phyloP scores from a whole-genome alignment of 1,140 invertebrate species.

The Drosophila trapezifrons region DNA sequence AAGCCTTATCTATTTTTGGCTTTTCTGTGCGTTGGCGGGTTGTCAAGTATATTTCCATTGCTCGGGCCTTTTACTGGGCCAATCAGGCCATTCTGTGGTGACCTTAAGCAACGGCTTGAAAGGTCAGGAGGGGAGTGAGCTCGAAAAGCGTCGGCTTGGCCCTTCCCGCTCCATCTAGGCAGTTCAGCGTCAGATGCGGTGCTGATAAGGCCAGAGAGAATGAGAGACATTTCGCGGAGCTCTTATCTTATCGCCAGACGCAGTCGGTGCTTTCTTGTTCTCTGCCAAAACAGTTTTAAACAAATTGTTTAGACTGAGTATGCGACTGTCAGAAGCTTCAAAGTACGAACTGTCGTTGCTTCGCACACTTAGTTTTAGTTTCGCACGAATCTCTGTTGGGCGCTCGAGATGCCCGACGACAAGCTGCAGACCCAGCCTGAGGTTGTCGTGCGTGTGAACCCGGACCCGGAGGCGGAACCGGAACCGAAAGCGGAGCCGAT shows the following conservation, averaged over 20 bases:
- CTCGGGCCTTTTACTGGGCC: conserved; percentile 1
- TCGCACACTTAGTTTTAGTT: conserved; percentile 40
- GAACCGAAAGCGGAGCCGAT: conserved; percentile 7
- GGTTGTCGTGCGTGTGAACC: conserved; percentile 34
- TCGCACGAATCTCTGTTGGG: conserved; percentile 34
- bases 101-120: conserved; percentile 5
- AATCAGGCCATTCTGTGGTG: conserved; percentile 19
- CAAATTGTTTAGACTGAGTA: conserved; percentile 56
- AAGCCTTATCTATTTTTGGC: conserved; percentile 6
- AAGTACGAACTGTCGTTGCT: conserved; percentile 48
- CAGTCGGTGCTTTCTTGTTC: conserved; percentile 54
- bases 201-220: conserved; percentile 31
- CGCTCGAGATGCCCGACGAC: conserved; percentile 46
- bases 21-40: neutral
- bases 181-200: conserved; percentile 26
- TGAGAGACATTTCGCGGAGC: conserved; percentile 18
- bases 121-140: conserved; percentile 37
- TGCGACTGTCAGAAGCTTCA: conserved; percentile 53
- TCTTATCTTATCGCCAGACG: conserved; percentile 67
- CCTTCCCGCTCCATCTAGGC: conserved; percentile 19
- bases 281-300: conserved; percentile 52
- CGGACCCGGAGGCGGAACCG: conserved; percentile 11
- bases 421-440: conserved; percentile 28
- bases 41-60: conserved; percentile 9
- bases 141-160: neutral